Conservation (phyloP, 2,888 invertebrate species). For the Cancer borealis region DNA sequence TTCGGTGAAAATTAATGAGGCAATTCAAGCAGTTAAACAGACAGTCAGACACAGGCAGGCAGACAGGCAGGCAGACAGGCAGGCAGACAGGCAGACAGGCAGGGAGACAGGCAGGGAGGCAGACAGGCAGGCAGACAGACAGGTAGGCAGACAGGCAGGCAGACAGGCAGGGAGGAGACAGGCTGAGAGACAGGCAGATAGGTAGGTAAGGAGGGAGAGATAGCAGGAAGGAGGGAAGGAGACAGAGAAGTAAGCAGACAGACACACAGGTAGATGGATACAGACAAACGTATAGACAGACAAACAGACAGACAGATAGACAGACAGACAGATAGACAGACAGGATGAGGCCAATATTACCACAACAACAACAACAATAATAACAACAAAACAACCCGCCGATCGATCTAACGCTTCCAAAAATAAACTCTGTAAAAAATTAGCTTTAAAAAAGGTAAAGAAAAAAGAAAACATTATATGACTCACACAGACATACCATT, state of each 20-base stretch:
- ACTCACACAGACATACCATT: too few relatives aligned
- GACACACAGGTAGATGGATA: too few relatives aligned
- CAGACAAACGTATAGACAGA: too few relatives aligned
- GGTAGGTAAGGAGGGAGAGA: neutral
- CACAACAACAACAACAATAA: neutral
- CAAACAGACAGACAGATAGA: neutral
- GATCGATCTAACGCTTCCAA: neutral
- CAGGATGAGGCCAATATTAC: neutral
- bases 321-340: neutral
- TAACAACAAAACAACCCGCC: neutral
- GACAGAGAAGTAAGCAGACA: neutral
- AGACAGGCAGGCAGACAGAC: neutral
- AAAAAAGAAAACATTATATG: too few relatives aligned
- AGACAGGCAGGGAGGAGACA: too few relatives aligned
- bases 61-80: neutral
- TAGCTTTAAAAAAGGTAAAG: neutral
- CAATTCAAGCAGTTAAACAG: constrained; percentile 8
- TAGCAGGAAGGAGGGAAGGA: neutral
- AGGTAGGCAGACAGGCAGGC: too few relatives aligned
- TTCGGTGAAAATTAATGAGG: constrained; percentile 10
- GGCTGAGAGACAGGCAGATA: neutral
- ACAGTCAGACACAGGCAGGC: neutral
- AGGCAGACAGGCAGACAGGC: neutral
- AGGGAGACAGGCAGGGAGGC: neutral
- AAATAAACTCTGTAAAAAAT: neutral